Evolutionary conservation across 2,113 vertebrate species (phyloP).

Genomic region (Pelecanus crispus): DNA sequence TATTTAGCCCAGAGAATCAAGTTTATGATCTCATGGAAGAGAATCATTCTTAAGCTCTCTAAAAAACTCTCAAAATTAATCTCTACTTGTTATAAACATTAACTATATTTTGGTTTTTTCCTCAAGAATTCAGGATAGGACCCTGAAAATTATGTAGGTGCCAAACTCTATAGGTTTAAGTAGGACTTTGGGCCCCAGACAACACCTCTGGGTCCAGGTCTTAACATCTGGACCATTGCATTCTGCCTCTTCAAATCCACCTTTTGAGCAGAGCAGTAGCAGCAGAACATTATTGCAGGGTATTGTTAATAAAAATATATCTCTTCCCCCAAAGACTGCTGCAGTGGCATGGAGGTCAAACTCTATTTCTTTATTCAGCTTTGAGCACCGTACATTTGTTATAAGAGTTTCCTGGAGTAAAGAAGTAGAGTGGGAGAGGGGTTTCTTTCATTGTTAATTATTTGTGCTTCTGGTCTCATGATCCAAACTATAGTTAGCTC

Average conservation of each 20-base stretch:
- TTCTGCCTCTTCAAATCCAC: neutral
- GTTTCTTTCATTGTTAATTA: slow-evolving; percentile 31
- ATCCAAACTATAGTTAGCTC: slow-evolving; percentile 41
- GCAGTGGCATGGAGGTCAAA: neutral
- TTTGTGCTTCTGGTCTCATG: slow-evolving; percentile 25
- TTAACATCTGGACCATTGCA: neutral
- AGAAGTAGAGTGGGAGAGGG: neutral
- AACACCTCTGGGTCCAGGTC: neutral
- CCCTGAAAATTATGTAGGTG: neutral
- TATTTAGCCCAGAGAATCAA: slow-evolving; percentile 36
- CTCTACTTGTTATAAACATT: neutral
- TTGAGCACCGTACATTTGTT: neutral
- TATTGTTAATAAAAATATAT: neutral
- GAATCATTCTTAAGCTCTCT: slow-evolving; percentile 32
- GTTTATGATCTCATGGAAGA: slow-evolving; percentile 48
- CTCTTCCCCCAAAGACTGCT: neutral
- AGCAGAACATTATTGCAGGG: neutral
- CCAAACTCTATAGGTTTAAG: neutral
- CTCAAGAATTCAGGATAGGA: neutral
- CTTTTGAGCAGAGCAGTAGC: neutral
- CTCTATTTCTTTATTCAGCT: neutral
- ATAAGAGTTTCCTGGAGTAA: neutral
- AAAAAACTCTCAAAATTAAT: slow-evolving; percentile 30
- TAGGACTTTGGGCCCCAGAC: neutral
- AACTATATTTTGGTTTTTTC: neutral